Base-by-base conservation (phyloP, 2,888 invertebrate genomes). In the Polymixis flavicincta region DNA sequence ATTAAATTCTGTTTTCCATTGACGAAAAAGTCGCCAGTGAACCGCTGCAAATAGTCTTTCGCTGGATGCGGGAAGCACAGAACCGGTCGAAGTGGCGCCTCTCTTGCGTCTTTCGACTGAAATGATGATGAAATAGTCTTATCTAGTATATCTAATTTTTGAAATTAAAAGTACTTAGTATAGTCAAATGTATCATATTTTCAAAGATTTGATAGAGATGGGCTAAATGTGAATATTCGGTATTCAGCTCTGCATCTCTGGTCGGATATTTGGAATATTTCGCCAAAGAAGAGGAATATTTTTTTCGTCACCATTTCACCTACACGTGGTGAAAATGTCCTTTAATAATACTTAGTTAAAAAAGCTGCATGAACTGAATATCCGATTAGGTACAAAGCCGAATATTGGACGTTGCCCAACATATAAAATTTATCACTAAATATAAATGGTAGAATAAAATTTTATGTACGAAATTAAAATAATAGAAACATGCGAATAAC, bases 361-460 rank as follows among this genome's bases (percentile, higher is more conserved):
- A 4, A 57, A 48, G 37, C 37, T 59, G 17, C 13, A 73, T 59
- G 0, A 50, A 37, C 17, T 17, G 55, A 81, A n/a, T 76, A 76
- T 63, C 57, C 60, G 61, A 9, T 19, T 22, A 28, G 17, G 13
- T 66, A 28, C 13, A 37, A 45, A 50, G n/a, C 28, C 64, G 28
- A 37, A 65, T 61, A 78, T 73, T 69, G 45, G 6, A 73, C 2
- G 19, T 69, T 37, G n/a, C 48, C 50, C 45, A 67, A 5, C 37
- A 55, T 52, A 50, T 45, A 55, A 54, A 77, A 70, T 19, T 59
- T 74, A 69, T 69, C 64, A 73, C 64, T 73, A 32, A 69, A 50
- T 74, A 50, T 78, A 73, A 78, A 74, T 5, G 22, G 32, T 80
- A 82, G 64, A 55, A 19, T 71, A 75, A 64, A 65, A 57, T 57